phyloP scores from a whole-genome alignment of 1,140 invertebrate genomes.

The Rhagoletis pomonella region DNA sequence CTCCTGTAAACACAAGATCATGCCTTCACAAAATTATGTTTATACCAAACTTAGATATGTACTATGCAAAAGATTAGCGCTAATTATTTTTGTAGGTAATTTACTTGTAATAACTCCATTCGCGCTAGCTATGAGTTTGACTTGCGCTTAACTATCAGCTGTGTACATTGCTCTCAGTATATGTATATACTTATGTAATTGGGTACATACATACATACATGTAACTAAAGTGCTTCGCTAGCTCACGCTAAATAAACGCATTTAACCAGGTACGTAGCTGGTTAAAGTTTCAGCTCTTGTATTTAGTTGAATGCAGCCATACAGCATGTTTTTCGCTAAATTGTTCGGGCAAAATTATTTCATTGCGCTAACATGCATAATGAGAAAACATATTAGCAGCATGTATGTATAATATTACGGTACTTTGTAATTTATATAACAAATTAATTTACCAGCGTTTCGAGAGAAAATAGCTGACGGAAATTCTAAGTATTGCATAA shows the following conservation, averaged over 20 bases:
- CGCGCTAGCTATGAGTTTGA: neutral
- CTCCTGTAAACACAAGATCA: no score
- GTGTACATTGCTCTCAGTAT: neutral
- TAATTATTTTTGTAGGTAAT: constrained; percentile 46
- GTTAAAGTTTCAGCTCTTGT: neutral
- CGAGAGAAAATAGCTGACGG: no score
- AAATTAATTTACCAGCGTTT: no score
- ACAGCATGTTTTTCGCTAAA: neutral
- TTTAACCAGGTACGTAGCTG: neutral
- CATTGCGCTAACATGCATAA: neutral
- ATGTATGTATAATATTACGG: no score
- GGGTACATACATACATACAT: neutral
- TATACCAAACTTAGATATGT: no score
- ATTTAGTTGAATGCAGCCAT: neutral
- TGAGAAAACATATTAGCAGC: neutral
- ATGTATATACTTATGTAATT: neutral
- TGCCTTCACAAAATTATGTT: no score
- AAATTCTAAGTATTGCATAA: no score
- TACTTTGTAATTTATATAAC: no score
- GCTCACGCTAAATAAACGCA: no score
- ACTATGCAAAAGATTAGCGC: neutral
- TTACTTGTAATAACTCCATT: constrained; percentile 37
- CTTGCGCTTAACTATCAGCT: neutral
- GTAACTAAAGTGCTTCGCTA: neutral
- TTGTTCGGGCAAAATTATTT: neutral